A percentile compares a stretch with the other conserved stretches of the same genome.
Conservation (phyloP, 2,113 vertebrate species). For the Crotalus tigris region DNA sequence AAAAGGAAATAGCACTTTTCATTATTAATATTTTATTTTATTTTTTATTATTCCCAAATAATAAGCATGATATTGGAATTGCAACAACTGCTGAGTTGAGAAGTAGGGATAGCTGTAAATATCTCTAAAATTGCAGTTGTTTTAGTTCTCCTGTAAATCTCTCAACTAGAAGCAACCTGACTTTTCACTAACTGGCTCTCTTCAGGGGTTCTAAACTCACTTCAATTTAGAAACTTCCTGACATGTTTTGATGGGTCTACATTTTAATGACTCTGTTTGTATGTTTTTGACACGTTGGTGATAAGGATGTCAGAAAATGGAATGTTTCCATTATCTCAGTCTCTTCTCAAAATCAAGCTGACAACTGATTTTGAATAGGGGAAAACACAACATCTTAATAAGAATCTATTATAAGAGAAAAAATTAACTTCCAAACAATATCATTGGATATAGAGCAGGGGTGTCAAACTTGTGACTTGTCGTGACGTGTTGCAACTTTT, state of each 20-base stretch:
- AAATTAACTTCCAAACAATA: background rate
- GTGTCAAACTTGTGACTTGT: no score
- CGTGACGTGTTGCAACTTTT: no score
- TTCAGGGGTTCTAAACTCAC: conserved; percentile 18
- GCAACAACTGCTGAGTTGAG: background rate
- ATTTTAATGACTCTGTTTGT: conserved; percentile 28
- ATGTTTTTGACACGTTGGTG: conserved; percentile 23
- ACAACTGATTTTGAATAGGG: conserved; percentile 1
- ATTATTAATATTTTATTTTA: background rate
- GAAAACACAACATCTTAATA: background rate
- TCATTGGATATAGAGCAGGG: background rate
- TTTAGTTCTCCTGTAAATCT: conserved; percentile 26
- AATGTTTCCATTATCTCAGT: conserved; percentile 22
- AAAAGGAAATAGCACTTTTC: background rate
- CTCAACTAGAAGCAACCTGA: background rate
- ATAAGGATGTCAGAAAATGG: conserved; percentile 20
- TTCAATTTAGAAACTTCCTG: conserved; percentile 30
- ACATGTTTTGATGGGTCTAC: conserved; percentile 42
- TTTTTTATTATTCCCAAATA: background rate
- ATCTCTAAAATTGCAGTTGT: conserved; percentile 24
- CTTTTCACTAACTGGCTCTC: conserved; percentile 18
- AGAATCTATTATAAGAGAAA: conserved; percentile 2
- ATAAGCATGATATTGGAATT: background rate
- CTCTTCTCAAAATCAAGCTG: conserved; percentile 29
- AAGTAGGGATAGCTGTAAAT: background rate